phyloP scores from a whole-genome alignment of 2,797 vertebrate species.

The Calcarius lapponicus region DNA sequence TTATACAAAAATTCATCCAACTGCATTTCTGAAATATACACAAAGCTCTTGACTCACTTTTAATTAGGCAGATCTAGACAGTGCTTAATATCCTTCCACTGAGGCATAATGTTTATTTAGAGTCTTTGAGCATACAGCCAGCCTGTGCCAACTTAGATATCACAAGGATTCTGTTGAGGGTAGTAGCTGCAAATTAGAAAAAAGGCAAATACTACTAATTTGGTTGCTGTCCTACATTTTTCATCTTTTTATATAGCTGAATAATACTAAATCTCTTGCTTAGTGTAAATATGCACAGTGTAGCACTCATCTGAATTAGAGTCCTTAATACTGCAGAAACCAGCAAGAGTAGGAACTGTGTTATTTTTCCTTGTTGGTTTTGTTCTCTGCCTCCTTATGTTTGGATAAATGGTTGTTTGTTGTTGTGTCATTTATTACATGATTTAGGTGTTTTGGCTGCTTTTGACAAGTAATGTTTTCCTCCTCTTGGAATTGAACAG shows the following conservation, averaged over 20 bases:
- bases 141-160: neutral
- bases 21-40: neutral
- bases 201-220: neutral
- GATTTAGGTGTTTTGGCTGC: neutral
- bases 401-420: neutral
- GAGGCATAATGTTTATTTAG: conserved; percentile 31
- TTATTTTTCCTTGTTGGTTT: neutral
- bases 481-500: neutral
- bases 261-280: neutral
- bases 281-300: neutral
- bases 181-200: neutral
- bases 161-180: neutral
- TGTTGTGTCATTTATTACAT: neutral
- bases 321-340: neutral
- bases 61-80: neutral
- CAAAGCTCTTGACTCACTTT: neutral
- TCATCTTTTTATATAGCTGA: neutral
- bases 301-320: neutral
- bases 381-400: neutral
- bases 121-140: neutral
- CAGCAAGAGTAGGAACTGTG: neutral
- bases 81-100: conserved; percentile 21
- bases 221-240: neutral
- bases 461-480: neutral
- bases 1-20: neutral